Percentiles rank a stretch among this genome's conserved stretches.
Evolutionary conservation across 2,797 vertebrate genomes (phyloP).

Genomic region (Vipera latastei): DNA sequence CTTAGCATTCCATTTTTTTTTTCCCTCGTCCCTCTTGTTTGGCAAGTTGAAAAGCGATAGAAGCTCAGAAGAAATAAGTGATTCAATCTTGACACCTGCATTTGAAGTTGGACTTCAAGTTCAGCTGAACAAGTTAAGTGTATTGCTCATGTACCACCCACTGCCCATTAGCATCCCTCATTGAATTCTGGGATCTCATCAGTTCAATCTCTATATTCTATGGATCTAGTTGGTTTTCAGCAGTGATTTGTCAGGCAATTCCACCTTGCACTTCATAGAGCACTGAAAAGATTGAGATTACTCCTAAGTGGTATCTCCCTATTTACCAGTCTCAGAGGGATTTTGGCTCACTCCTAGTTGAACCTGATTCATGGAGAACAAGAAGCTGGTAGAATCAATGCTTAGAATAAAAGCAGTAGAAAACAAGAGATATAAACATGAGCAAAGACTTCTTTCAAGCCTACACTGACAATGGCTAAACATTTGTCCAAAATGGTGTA

Average conservation of each 20-base stretch:
- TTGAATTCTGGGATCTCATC: neutral
- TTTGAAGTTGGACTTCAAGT: neutral
- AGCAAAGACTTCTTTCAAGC: neutral
- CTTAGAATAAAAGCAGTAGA: neutral
- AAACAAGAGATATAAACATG: neutral
- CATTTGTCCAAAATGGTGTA: neutral
- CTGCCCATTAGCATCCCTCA: neutral
- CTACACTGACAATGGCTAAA: neutral
- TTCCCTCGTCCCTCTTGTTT: no score
- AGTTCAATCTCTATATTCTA: neutral
- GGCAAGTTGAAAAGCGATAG: no score
- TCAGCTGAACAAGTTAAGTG: neutral
- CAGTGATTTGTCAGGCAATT: neutral
- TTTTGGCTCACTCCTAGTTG: neutral
- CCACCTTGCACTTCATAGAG: neutral
- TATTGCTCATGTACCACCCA: neutral
- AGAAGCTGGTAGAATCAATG: neutral
- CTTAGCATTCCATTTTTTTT: no score
- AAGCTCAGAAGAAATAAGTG: no score
- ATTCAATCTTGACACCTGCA: neutral
- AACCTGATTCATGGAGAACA: neutral
- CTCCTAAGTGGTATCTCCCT: neutral
- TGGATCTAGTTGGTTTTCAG: neutral
- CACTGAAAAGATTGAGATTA: neutral
- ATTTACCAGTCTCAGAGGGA: neutral